Evolutionary conservation across 2,888 invertebrate species (phyloP).

Genomic region (Nomada ruficornis): DNA sequence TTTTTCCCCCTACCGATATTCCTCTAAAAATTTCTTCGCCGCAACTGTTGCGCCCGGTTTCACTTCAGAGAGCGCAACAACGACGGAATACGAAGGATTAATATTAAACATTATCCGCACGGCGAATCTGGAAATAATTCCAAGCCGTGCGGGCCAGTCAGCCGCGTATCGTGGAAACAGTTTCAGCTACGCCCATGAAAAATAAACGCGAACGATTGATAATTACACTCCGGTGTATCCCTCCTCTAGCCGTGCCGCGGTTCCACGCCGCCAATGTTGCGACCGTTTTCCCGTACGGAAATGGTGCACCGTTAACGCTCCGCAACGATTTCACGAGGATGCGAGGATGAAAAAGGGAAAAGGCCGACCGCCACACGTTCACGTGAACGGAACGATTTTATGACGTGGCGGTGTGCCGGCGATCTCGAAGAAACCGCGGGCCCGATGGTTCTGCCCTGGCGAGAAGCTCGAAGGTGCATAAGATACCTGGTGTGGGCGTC

Average conservation of each 20-base stretch:
- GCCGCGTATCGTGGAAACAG: constrained; percentile 35
- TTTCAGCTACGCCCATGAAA: constrained; percentile 27
- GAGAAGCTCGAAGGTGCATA: constrained; percentile 46
- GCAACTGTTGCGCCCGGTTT: neutral
- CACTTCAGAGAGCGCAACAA: constrained; percentile 26
- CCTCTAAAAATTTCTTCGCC: too few relatives aligned
- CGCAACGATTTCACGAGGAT: constrained; percentile 33
- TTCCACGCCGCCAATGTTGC: constrained; percentile 5
- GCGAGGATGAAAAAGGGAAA: neutral
- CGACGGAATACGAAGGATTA: constrained; percentile 36
- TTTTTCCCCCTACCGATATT: neutral
- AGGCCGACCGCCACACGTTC: neutral
- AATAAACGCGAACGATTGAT: constrained; percentile 50
- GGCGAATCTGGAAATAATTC: constrained; percentile 37
- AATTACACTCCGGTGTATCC: constrained; percentile 28
- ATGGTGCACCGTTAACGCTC: constrained; percentile 32
- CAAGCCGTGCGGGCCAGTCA: constrained; percentile 28
- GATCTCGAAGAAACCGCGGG: neutral
- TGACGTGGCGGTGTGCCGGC: neutral
- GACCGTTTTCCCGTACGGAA: constrained; percentile 24
- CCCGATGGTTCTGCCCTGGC: constrained; percentile 22
- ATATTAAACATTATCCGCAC: constrained; percentile 43
- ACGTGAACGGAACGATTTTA: constrained; percentile 5
- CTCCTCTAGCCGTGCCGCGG: constrained; percentile 42
- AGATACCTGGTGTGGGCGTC: constrained; percentile 76